phyloP scores from a whole-genome alignment of 2,888 invertebrate species.

The Tetanocera ferruginea region DNA sequence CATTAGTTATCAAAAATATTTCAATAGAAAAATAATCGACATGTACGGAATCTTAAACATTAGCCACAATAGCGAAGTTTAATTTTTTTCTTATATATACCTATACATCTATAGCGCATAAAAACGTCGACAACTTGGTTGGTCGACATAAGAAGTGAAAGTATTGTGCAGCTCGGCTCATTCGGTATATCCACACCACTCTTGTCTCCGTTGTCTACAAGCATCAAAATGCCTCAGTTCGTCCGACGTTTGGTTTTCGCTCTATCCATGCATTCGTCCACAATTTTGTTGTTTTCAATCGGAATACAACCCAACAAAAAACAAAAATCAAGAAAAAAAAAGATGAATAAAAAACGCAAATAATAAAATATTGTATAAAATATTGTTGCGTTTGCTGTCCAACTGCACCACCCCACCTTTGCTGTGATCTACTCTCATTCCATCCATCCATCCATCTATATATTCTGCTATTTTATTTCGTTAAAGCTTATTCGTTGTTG shows the following conservation, averaged over 20 bases:
- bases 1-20: neutral
- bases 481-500: neutral
- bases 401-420: constrained; percentile 9
- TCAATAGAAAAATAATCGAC: neutral
- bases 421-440: constrained; percentile 27
- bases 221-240: neutral
- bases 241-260: neutral
- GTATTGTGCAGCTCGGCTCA: constrained; percentile 47
- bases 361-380: constrained; percentile 32
- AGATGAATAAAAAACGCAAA: constrained; percentile 14
- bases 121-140: constrained; percentile 19
- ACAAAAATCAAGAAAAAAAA: constrained; percentile 5
- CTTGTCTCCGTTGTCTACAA: neutral
- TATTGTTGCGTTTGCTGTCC: constrained; percentile 9
- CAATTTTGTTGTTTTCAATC: constrained; percentile 31
- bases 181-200: neutral
- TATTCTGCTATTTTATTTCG: constrained; percentile 16
- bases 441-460: neutral
- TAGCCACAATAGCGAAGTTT: neutral
- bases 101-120: constrained; percentile 1
- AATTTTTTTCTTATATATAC: constrained; percentile 14
- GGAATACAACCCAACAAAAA: neutral
- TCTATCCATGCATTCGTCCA: constrained; percentile 24
- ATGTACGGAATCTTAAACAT: neutral
- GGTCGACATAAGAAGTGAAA: constrained; percentile 51